phyloP scores from a whole-genome alignment of 2,797 vertebrate species.

The Amniataba percoides region DNA sequence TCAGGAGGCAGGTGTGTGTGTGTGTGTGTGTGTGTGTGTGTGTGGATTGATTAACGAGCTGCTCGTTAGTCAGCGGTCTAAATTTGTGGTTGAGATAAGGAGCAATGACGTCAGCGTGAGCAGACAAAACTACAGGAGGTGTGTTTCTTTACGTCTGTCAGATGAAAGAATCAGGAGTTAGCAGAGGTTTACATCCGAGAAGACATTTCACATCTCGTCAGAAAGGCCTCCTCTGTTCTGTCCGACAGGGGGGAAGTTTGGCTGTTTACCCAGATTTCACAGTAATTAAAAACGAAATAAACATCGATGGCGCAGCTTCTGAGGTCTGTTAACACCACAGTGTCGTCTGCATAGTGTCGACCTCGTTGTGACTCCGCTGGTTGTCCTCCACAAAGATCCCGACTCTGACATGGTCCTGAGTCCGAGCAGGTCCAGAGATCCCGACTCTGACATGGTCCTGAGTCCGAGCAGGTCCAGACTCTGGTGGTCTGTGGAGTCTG shows the following conservation, averaged over 20 bases:
- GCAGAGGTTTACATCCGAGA: background rate
- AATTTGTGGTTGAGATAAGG: slow-evolving; percentile 47
- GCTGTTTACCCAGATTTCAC: too few species aligned
- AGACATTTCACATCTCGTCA: background rate
- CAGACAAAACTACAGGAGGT: background rate
- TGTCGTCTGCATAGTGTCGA: too few species aligned
- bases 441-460: too few species aligned
- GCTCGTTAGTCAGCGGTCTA: slow-evolving; percentile 41
- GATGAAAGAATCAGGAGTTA: background rate
- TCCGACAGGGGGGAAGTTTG: too few species aligned
- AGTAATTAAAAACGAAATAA: too few species aligned
- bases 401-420: too few species aligned
- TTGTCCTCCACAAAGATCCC: too few species aligned
- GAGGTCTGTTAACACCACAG: too few species aligned
- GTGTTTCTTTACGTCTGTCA: background rate
- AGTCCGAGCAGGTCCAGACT: background rate
- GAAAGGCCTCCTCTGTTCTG: background rate
- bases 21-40: slow-evolving; percentile 17
- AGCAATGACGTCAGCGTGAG: slow-evolving; percentile 31
- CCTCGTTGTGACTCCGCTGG: too few species aligned
- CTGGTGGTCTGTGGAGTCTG: background rate
- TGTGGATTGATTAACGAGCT: slow-evolving; percentile 41
- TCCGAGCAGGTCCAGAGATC: too few species aligned
- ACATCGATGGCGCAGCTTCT: too few species aligned
- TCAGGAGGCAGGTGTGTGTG: slow-evolving; percentile 37